These are phyloP conservation scores for Atherinomorus stipes DNA, from an alignment of 2,113 vertebrate genomes.

Conservation along the genomic window DNA sequence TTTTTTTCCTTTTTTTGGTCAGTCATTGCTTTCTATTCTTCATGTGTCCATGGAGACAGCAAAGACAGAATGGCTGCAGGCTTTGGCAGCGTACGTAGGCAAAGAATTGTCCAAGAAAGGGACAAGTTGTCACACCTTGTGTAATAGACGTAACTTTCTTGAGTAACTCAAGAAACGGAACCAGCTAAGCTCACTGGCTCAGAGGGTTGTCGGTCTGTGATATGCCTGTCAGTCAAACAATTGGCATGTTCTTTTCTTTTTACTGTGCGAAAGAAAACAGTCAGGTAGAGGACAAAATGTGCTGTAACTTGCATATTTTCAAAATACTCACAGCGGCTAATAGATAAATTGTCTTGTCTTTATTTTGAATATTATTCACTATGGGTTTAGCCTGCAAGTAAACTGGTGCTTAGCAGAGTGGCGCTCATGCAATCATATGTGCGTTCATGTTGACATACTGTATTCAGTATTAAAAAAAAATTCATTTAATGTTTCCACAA, in stretches of 20 bases:
- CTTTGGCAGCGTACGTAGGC: slow-evolving; percentile 54
- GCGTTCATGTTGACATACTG: slow-evolving; percentile 23
- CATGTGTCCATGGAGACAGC: slow-evolving; percentile 59
- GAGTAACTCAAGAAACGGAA: slow-evolving; percentile 13
- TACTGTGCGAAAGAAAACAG: slow-evolving; percentile 11
- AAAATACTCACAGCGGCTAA: background rate
- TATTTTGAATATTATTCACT: slow-evolving; percentile 34
- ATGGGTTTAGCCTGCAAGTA: slow-evolving; percentile 13
- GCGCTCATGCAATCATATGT: slow-evolving; percentile 14
- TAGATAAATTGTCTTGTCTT: slow-evolving; percentile 22
- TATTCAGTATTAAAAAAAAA: slow-evolving; percentile 1
- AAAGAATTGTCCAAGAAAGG: slow-evolving; percentile 62
- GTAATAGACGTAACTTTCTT: slow-evolving; percentile 54
- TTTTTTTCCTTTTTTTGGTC: slow-evolving; percentile 1
- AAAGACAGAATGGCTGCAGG: slow-evolving; percentile 56
- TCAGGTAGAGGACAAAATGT: slow-evolving; percentile 1
- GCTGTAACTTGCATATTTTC: background rate
- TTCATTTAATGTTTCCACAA: slow-evolving; percentile 10
- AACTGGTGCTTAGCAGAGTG: slow-evolving; percentile 20
- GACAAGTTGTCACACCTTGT: slow-evolving; percentile 66
- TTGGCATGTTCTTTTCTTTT: background rate
- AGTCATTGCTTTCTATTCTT: slow-evolving; percentile 24
- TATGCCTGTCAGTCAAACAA: background rate
- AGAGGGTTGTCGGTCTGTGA: slow-evolving; percentile 3
- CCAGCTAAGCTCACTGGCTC: slow-evolving; percentile 9